Base-by-base conservation (phyloP, 2,888 invertebrate genomes). In the Idaea dimidiata region DNA sequence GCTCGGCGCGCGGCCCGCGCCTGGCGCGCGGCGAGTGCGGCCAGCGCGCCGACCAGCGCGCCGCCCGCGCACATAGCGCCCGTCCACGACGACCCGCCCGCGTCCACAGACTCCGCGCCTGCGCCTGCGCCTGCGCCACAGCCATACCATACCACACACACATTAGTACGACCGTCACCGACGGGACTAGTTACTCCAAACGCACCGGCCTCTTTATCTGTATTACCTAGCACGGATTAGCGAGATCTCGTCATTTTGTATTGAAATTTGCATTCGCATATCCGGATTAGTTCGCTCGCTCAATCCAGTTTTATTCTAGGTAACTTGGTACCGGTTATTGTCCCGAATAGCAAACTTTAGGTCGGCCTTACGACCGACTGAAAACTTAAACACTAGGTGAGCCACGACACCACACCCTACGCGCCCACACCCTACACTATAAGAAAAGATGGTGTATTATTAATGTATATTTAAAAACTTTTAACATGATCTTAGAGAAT, bases 51-150 rank as follows among this genome's bases (percentile, higher is more conserved):
- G 67, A 60, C 31, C 63, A 68, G 54, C 59, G 58, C 64, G n/a
- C 63, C 64, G 71, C 66, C 57, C 67, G 64, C 62, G 60, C 59
- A 72, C 65, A n/a, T n/a, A n/a, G 59, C 62, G 61, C 57, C 61
- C 60, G 59, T 66, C 72, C 71, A 70, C 70, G 62, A 62, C 61
- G 17, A 16, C 62, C 59, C 54, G n/a, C 32, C 58, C 7, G 55
- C 67, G 43, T 56, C 68, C 62, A 61, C 66, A 57, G 60, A 64
- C 66, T 60, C 60, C 62, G 59, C 60, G 54, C 54, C 61, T 59
- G 67, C 59, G 55, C 6, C 54, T 33, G 10, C 57, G n/a, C n/a
- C n/a, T n/a, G n/a, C n/a, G n/a, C n/a, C n/a, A n/a, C n/a, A n/a
- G n/a, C n/a, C n/a, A n/a, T n/a, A 17, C 16, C 16, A 43, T 57